A percentile compares a stretch with the other conserved stretches of the same genome.
These are phyloP conservation scores for Amblyornis subalaris DNA, from an alignment of 2,113 vertebrate species.

Conservation along the genomic window DNA sequence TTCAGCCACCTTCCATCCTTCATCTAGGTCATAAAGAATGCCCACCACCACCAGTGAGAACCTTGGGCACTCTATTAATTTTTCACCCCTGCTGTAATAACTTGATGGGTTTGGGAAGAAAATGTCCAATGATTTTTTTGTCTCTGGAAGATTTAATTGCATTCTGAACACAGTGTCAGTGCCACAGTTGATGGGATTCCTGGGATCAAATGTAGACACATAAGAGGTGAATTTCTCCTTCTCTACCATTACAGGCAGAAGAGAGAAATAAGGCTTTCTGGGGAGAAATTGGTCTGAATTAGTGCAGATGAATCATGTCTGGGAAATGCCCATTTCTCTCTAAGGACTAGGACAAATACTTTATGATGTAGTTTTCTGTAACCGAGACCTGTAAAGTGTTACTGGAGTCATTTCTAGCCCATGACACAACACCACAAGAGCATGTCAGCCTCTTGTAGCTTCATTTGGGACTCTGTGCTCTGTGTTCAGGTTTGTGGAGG, in stretches of 20 bases:
- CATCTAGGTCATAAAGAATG: not conserved
- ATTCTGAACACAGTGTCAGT: not conserved
- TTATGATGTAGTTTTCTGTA: not conserved
- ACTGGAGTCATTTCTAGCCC: not conserved
- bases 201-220: not conserved
- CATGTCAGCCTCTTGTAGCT: not conserved
- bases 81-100: not conserved
- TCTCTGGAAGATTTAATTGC: not conserved
- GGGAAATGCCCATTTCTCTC: slow-evolving; percentile 14
- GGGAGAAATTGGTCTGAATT: slow-evolving; percentile 18
- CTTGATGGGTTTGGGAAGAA: not conserved
- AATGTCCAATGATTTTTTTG: not conserved
- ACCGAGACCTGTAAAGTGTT: not conserved
- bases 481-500: not conserved
- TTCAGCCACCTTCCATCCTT: not conserved
- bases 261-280: not conserved
- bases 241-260: not conserved
- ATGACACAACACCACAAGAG: not conserved
- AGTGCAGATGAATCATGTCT: not conserved
- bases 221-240: not conserved
- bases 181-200: not conserved
- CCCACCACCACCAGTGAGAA: not conserved
- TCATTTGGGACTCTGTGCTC: not conserved
- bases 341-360: not conserved
- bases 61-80: fast-evolving